Percentiles rank a stretch among this genome's conserved stretches.
These are phyloP conservation scores for Oxyruncus cristatus DNA, from an alignment of 2,113 vertebrate species.

Conservation along the genomic window DNA sequence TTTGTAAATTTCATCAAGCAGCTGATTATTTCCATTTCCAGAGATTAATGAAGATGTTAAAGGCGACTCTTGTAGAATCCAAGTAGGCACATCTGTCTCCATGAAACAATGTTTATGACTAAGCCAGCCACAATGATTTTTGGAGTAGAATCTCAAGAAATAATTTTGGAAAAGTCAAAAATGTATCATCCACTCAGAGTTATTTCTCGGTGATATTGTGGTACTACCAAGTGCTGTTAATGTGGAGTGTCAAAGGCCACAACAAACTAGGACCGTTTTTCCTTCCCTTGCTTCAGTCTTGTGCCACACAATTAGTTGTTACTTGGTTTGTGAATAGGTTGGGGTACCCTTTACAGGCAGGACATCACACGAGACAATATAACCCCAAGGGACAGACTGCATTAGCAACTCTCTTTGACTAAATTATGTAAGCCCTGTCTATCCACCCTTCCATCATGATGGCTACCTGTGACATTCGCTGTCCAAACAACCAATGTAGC, in stretches of 20 bases:
- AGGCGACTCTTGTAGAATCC: neutral
- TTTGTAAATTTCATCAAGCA: constrained; percentile 18
- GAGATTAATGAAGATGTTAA: constrained; percentile 23
- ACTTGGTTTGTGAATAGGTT: neutral
- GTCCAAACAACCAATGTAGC: neutral
- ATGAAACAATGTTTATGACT: constrained; percentile 38
- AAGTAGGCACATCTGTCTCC: constrained; percentile 44
- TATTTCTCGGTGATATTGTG: neutral
- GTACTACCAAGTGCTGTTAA: neutral
- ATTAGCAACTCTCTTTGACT: neutral
- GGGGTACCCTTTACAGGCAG: neutral
- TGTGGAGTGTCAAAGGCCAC: neutral
- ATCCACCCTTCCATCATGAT: neutral
- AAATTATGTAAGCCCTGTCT: neutral
- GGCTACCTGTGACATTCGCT: neutral
- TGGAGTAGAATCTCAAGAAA: constrained; percentile 34
- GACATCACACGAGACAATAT: neutral
- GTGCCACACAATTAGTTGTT: neutral
- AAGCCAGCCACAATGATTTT: neutral
- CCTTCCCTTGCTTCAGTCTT: neutral
- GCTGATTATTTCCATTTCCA: constrained; percentile 46
- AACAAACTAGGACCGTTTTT: neutral
- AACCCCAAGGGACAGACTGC: neutral
- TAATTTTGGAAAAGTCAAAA: constrained; percentile 24
- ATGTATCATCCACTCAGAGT: neutral